These are phyloP conservation scores for Amphilophus citrinellus DNA, from an alignment of 2,113 vertebrate genomes.

Conservation along the genomic window DNA sequence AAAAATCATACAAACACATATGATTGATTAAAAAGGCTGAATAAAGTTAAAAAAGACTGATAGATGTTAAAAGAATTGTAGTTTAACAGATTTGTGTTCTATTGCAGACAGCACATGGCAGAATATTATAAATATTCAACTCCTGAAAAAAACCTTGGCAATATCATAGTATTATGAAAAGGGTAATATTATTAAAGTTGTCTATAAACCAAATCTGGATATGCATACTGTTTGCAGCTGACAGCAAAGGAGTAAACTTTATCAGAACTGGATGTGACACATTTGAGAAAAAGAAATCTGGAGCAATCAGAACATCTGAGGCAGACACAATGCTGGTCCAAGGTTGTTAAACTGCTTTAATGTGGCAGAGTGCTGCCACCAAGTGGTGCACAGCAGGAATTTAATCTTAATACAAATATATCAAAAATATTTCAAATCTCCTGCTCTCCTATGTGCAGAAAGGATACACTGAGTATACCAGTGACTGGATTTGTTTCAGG, in stretches of 20 bases:
- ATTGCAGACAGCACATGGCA: constrained; percentile 26
- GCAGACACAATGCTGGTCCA: not conserved
- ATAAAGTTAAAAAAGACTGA: not conserved
- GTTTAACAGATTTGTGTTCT: constrained; percentile 44
- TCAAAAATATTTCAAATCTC: not conserved
- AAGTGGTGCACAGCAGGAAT: constrained; percentile 45
- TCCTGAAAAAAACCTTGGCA: constrained; percentile 34
- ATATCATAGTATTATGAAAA: not conserved
- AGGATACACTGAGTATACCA: not conserved
- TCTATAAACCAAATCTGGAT: constrained; percentile 36
- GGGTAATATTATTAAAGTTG: constrained; percentile 6
- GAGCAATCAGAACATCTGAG: not conserved
- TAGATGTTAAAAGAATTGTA: not conserved
- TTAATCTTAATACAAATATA: constrained; percentile 2
- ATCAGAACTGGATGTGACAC: not conserved
- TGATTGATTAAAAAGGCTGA: constrained; percentile 40
- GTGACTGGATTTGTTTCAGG: not conserved
- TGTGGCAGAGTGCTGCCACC: constrained; percentile 60
- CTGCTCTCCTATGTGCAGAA: not conserved
- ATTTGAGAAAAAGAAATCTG: constrained; percentile 7
- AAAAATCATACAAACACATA: constrained; percentile 33
- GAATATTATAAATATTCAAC: constrained; percentile 16
- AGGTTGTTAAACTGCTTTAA: not conserved
- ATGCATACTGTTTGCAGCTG: constrained; percentile 8
- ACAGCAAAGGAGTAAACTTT: constrained; percentile 22